phyloP scores from a whole-genome alignment of 2,113 vertebrate species.

The Percopsis transmontana region DNA sequence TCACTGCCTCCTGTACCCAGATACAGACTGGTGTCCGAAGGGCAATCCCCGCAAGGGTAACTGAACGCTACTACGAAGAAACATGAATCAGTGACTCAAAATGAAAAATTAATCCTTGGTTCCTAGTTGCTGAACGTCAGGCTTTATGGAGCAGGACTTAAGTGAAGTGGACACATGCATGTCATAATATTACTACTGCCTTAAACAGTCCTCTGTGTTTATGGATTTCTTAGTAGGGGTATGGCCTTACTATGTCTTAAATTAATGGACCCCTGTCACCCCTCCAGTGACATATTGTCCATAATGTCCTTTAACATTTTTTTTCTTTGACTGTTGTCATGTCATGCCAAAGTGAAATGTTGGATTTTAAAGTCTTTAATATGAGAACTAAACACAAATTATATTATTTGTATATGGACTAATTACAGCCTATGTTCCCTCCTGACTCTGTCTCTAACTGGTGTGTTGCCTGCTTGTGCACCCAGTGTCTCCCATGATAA shows the following conservation, averaged over 20 bases:
- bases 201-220: too few relatives aligned
- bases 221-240: not conserved
- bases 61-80: conserved; percentile 14
- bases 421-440: not conserved
- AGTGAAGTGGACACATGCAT: not conserved
- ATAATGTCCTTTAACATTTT: too few relatives aligned
- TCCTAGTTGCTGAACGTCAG: not conserved
- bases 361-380: not conserved
- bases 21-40: conserved; percentile 89
- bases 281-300: not conserved
- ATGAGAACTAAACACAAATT: too few relatives aligned
- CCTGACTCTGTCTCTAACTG: not conserved
- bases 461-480: not conserved
- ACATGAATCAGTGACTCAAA: not conserved
- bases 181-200: not conserved
- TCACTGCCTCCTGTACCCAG: conserved; percentile 92
- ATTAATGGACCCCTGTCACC: not conserved
- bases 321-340: not conserved
- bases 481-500: not conserved
- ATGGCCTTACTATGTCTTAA: not conserved
- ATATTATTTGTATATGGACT: not conserved
- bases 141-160: not conserved
- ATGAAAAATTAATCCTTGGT: not conserved
- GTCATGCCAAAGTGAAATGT: conserved; percentile 1
- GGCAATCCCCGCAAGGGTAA: conserved; percentile 36